Percentiles rank a stretch among this genome's conserved stretches.
These are phyloP conservation scores for Drosophila yakuba DNA, from an alignment of 1,140 invertebrate species.

Conservation along the genomic window DNA sequence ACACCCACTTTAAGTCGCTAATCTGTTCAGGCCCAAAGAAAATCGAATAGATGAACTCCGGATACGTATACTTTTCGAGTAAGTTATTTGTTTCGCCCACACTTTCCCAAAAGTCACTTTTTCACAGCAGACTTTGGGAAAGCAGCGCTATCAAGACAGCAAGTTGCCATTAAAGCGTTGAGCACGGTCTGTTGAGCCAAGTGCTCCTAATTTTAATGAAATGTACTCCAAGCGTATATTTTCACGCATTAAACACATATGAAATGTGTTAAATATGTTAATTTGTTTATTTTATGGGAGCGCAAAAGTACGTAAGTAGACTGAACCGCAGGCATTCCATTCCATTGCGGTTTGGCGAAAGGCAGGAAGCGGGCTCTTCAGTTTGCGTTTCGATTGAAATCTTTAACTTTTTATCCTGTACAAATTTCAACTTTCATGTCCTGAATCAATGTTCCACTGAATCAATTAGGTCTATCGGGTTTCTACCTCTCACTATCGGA, in stretches of 20 bases:
- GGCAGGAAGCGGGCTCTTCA: not conserved
- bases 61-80: no score
- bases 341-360: not conserved
- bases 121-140: no score
- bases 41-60: no score
- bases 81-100: no score
- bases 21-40: not conserved
- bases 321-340: not conserved
- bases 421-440: not conserved
- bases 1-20: not conserved
- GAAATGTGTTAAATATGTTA: slow-evolving; percentile 7
- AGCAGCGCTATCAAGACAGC: no score
- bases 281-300: slow-evolving; percentile 4
- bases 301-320: not conserved
- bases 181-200: not conserved
- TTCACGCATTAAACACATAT: slow-evolving; percentile 6
- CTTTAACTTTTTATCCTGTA: not conserved
- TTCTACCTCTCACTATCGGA: slow-evolving; percentile 6
- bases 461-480: not conserved
- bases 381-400: not conserved
- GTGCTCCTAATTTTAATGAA: slow-evolving; percentile 2
- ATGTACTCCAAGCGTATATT: slow-evolving; percentile 1
- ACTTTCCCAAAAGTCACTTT: no score
- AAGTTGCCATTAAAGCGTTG: not conserved
- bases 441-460: no score